Conservation (phyloP, 2,888 invertebrate species). For the Rosalia funebris region DNA sequence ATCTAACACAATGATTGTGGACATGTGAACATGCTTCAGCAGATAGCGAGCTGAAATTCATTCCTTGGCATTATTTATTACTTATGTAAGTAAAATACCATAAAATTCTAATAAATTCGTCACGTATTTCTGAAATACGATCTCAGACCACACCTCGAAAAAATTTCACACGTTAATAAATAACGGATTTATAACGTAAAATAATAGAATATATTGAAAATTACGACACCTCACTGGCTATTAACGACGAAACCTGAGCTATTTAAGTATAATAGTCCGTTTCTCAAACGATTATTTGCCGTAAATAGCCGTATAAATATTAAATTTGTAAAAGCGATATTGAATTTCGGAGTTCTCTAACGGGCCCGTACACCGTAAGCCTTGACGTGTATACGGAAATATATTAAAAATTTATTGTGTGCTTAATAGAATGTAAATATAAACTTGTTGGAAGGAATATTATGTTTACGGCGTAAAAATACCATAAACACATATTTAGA, state of each 20-base stretch:
- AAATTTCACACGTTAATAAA: slow-evolving; percentile 19
- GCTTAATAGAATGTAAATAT: slow-evolving; percentile 26
- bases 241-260: slow-evolving; percentile 11
- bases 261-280: slow-evolving; percentile 10
- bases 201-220: slow-evolving; percentile 8
- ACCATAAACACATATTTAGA: slow-evolving; percentile 27
- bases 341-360: slow-evolving; percentile 15
- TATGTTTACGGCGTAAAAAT: slow-evolving; percentile 24
- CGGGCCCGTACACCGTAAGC: background rate
- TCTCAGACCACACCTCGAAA: slow-evolving; percentile 6
- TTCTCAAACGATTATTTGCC: slow-evolving; percentile 4
- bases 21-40: too few relatives aligned
- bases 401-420: slow-evolving; percentile 16
- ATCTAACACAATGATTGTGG: too few relatives aligned
- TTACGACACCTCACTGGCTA: slow-evolving; percentile 2
- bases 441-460: slow-evolving; percentile 15
- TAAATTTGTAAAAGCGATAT: slow-evolving; percentile 14
- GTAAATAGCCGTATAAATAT: slow-evolving; percentile 13
- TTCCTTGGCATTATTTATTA: background rate
- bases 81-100: background rate
- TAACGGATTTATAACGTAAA: slow-evolving; percentile 8
- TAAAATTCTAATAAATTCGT: background rate
- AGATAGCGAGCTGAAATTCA: too few relatives aligned
- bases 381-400: slow-evolving; percentile 15
- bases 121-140: background rate